These are phyloP conservation scores for Megamerina dolium DNA, from an alignment of 2,888 invertebrate species.

Conservation along the genomic window DNA sequence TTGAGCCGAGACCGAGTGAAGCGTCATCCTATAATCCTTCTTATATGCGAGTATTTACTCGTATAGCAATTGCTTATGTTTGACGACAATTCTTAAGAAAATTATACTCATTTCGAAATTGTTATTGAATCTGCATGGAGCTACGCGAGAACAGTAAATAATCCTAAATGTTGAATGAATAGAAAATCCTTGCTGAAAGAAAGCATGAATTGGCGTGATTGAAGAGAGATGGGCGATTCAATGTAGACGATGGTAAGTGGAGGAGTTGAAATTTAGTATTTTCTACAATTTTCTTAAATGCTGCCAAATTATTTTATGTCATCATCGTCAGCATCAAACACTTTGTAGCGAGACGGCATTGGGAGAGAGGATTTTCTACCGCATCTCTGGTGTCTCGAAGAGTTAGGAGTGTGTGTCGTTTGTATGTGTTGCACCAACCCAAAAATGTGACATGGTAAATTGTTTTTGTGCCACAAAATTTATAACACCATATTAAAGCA, in stretches of 20 bases:
- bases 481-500: conserved; percentile 35
- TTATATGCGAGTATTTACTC: too few relatives aligned
- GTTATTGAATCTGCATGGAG: conserved; percentile 44
- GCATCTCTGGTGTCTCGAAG: not conserved
- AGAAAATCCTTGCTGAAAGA: conserved; percentile 28
- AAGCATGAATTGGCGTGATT: too few relatives aligned
- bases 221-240: too few relatives aligned
- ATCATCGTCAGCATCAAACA: not conserved
- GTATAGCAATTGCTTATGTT: too few relatives aligned
- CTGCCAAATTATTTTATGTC: conserved; percentile 9
- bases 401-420: not conserved
- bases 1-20: too few relatives aligned
- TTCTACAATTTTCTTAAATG: conserved; percentile 6
- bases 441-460: conserved; percentile 37
- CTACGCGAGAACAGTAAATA: conserved; percentile 41
- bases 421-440: not conserved
- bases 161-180: conserved; percentile 43
- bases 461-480: conserved; percentile 34
- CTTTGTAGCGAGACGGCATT: too few relatives aligned
- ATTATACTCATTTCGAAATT: conserved; percentile 21
- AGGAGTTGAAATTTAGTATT: too few relatives aligned
- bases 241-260: too few relatives aligned
- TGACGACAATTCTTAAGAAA: too few relatives aligned
- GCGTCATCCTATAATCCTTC: too few relatives aligned
- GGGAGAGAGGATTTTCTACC: not conserved